Evolutionary conservation across 1,140 invertebrate genomes (phyloP), one percentile per base, ranked within the genome.

Genomic region (Lepidotrigona ventralis): DNA sequence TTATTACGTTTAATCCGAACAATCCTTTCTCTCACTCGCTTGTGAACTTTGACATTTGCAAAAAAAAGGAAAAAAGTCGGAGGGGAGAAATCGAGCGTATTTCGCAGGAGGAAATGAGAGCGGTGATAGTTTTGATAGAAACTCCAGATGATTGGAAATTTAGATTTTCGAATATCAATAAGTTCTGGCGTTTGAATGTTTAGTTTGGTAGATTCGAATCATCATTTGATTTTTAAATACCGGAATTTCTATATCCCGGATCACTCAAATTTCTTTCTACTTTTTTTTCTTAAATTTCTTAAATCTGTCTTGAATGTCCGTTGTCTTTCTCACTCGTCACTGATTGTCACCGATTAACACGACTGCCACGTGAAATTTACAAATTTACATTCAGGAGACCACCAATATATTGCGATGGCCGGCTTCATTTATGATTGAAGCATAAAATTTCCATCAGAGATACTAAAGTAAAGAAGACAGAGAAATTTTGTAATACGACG

Each of bases 1-100:
- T 77, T 29, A n/a, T 64, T 53, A 1, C 9, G 39, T 76, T 76
- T 63, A 63, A 53, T 56, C 21, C 51, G 15, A 73, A 73, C 71
- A 54, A 56, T 33, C 53, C 5, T 63, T 60, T 21, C 17, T 21
- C 33, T 17, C 23, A 39, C 29, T 66, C 3, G 39, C 14, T 63
- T 51, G 19, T 4, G 9, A 51, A 63, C 8, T 39, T 26, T n/a
- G 39, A 46, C 39, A 8, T 53, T 29, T 19, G 2, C 39, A 68
- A 39, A 17, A 4, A 39, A 19, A 23, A 17, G 4, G 23, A 26
- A 26, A 26, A 33, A 46, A 9, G 6, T 26, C n/a, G n/a, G 6
- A 64, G 5, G 63, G 26, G 6, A 58, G 12, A 39, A 21, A 21
- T 39, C 21, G 6, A 29, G 39, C 63, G 23, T 23, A n/a, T 60